Conservation (phyloP, 2,888 invertebrate genomes). For the Drosophila cracens region DNA sequence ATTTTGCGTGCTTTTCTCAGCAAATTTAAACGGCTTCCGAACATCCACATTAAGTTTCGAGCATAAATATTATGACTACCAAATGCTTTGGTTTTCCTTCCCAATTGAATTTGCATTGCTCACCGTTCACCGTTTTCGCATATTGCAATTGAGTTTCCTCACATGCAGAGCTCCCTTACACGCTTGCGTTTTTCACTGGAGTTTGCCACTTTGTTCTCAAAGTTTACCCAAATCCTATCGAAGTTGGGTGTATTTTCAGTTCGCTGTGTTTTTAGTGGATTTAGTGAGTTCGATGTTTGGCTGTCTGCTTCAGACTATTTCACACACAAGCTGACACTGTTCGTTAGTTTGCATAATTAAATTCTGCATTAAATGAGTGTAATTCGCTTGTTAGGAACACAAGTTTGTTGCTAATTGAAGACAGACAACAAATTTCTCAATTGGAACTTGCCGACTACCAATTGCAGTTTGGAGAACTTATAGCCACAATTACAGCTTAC, state of each 20-base stretch:
- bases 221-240: slow-evolving; percentile 45
- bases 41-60: slow-evolving; percentile 43
- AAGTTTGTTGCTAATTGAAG: slow-evolving; percentile 38
- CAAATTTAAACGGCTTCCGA: slow-evolving; percentile 50
- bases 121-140: slow-evolving; percentile 36
- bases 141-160: slow-evolving; percentile 37
- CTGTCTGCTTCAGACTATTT: slow-evolving; percentile 31
- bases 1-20: slow-evolving; percentile 12
- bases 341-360: slow-evolving; percentile 62
- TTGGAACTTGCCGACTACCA: slow-evolving; percentile 10
- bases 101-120: slow-evolving; percentile 65
- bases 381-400: slow-evolving; percentile 17
- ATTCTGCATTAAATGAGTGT: slow-evolving; percentile 53
- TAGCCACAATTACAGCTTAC: background rate
- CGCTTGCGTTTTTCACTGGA: slow-evolving; percentile 13
- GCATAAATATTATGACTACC: slow-evolving; percentile 55
- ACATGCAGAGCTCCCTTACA: slow-evolving; percentile 28
- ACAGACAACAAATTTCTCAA: slow-evolving; percentile 28
- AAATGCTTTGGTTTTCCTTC: slow-evolving; percentile 40
- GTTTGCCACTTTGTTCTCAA: slow-evolving; percentile 41
- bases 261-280: background rate
- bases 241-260: slow-evolving; percentile 45
- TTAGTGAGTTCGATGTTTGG: slow-evolving; percentile 4
- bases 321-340: slow-evolving; percentile 12
- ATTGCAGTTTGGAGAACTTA: background rate